Evolutionary conservation across 2,113 vertebrate species (phyloP).

Genomic region (Thalassoma bifasciatum): DNA sequence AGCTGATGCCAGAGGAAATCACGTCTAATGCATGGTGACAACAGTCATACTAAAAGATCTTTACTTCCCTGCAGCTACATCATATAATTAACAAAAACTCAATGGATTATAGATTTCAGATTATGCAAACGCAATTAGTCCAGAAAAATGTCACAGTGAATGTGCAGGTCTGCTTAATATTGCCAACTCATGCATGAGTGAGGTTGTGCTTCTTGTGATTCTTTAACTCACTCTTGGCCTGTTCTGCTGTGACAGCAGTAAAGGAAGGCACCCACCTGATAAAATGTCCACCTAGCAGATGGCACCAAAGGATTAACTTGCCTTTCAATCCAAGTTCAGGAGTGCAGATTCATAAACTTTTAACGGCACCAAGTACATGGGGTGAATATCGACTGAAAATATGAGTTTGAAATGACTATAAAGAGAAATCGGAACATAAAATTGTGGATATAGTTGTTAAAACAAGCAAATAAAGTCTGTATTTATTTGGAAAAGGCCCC

Average conservation of each 20-base stretch:
- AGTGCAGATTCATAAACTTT: not conserved
- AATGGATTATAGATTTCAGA: not conserved
- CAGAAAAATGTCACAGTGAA: not conserved
- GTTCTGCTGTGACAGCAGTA: slow-evolving; percentile 18
- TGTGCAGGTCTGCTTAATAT: not conserved
- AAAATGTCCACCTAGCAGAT: slow-evolving; percentile 28
- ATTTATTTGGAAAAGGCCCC: too few species aligned
- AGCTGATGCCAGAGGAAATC: not conserved
- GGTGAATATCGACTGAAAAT: not conserved
- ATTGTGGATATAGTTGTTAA: too few species aligned
- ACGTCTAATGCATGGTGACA: too few species aligned
- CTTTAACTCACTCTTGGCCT: slow-evolving; percentile 11
- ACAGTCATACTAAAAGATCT: not conserved
- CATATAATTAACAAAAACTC: not conserved
- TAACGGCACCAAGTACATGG: not conserved
- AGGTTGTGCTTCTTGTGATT: not conserved
- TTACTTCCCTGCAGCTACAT: not conserved
- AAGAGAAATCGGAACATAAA: not conserved
- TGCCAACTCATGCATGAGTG: too few species aligned
- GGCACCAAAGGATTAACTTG: slow-evolving; percentile 14
- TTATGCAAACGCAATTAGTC: too few species aligned
- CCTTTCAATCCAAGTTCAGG: slow-evolving; percentile 19
- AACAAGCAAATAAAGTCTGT: too few species aligned
- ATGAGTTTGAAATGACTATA: not conserved
- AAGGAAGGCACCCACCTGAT: slow-evolving; percentile 30